Base-by-base conservation (phyloP, 2,888 invertebrate genomes). In the Linyphia triangularis region DNA sequence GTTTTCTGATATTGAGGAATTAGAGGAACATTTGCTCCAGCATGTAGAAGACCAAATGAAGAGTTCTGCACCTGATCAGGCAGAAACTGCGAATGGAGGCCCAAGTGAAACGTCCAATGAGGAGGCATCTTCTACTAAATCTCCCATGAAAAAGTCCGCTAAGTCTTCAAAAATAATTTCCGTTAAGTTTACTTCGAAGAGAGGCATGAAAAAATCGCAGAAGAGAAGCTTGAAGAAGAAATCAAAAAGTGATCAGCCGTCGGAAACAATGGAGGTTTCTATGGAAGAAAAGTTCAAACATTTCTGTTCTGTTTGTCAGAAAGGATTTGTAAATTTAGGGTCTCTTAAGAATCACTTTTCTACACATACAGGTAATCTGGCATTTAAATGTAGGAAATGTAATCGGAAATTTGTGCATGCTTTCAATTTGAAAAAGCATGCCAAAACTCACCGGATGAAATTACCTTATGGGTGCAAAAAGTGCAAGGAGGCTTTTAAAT, bases 291-390 rank as follows among this genome's bases (percentile, higher is more conserved):
- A 43, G 37, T 65, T 43, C 19, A 88, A 69, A 16, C 86, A 88
- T 61, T 57, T 40, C 65, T 88, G 86, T 30, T 65, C 73, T 4
- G n/a, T 75, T 24, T 88, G 86, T 43, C 57, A 75, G 16, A 88
- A 88, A 61, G 81, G 81, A 10, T 88, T 88, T 67, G 26, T 88
- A 16, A 65, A 73, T 24, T 61, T 88, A 19, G 79, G 59, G 9
- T 10, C 65, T 10, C 63, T 88, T 4, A 63, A 57, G 33, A 86
- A 81, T 13, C 86, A 86, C n/a, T 69, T 81, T 37, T 19, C 28
- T n/a, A 28, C 33, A 9, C 86, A 86, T 67, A 43, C 70, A 24
- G 79, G 72, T 6, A 30, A 63, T 13, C 37, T 79, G 16, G 59
- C 73, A 19, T 72, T 30, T 73, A 19, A 86, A 26, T 79, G 79